Evolutionary conservation across 2,113 vertebrate genomes (phyloP).

Genomic region (Paradoxurus hermaphroditus): DNA sequence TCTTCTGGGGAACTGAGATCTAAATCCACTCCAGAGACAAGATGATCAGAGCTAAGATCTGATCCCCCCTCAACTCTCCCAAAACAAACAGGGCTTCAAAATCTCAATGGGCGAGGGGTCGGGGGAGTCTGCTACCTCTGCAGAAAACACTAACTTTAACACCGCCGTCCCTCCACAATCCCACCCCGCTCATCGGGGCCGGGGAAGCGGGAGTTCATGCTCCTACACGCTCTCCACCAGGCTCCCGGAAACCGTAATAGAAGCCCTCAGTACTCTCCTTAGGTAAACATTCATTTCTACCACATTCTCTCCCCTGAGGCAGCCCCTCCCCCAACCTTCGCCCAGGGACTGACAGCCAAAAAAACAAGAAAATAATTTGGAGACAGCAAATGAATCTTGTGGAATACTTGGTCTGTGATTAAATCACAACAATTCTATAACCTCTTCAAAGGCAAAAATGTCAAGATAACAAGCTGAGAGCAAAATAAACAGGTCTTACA

Average conservation of each 20-base stretch:
- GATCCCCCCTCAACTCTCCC: background rate
- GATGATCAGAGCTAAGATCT: background rate
- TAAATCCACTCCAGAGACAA: background rate
- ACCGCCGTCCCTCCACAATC: background rate
- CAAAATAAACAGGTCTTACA: background rate
- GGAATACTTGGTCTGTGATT: slow-evolving; percentile 16
- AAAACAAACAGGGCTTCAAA: background rate
- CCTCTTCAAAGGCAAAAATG: slow-evolving; percentile 36
- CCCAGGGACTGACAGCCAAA: background rate
- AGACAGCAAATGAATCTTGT: slow-evolving; percentile 5
- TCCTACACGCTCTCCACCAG: fast-evolving
- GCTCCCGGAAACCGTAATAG: fast-evolving
- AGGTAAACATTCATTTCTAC: background rate
- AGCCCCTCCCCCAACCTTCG: background rate
- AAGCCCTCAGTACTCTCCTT: background rate
- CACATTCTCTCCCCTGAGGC: fast-evolving
- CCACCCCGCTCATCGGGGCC: background rate
- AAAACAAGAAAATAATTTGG: background rate
- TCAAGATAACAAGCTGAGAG: slow-evolving; percentile 7
- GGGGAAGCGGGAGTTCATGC: background rate
- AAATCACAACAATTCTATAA: background rate
- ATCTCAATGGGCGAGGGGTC: background rate
- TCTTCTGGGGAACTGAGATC: background rate
- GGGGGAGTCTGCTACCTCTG: background rate
- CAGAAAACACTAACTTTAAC: background rate